These are phyloP conservation scores for Hippocampus abdominalis DNA, from an alignment of 2,113 vertebrate species.

Conservation along the genomic window DNA sequence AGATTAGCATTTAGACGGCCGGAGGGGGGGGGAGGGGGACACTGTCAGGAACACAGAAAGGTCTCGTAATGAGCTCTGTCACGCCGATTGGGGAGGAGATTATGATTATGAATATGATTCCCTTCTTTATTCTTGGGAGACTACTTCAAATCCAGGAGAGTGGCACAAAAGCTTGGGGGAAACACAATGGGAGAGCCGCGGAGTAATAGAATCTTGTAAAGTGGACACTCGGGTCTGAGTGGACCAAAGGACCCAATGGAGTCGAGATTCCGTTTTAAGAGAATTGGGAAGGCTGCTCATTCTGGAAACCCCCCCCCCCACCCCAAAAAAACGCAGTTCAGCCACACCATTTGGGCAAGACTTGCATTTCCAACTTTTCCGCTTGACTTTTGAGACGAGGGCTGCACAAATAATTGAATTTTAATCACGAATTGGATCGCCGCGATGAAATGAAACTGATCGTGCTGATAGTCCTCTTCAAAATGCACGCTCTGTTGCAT, in stretches of 20 bases:
- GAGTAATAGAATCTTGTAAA: conserved; percentile 58
- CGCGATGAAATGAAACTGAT: too few relatives aligned
- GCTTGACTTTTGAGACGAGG: too few relatives aligned
- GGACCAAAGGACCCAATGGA: neutral
- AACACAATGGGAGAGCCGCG: conserved; percentile 45
- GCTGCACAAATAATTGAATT: too few relatives aligned
- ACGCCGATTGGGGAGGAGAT: conserved; percentile 62
- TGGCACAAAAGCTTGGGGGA: conserved; percentile 49
- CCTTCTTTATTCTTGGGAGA: conserved; percentile 59
- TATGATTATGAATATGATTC: conserved; percentile 74
- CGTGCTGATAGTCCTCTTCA: too few relatives aligned
- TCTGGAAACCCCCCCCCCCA: too few relatives aligned
- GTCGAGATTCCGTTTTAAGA: neutral
- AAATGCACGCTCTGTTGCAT: too few relatives aligned
- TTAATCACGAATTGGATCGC: too few relatives aligned
- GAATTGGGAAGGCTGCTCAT: neutral
- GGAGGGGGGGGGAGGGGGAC: conserved; percentile 59
- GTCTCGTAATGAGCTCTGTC: conserved; percentile 71
- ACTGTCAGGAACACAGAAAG: conserved; percentile 63
- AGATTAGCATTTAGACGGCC: conserved; percentile 72
- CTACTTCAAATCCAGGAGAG: conserved; percentile 59
- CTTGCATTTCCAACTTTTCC: too few relatives aligned
- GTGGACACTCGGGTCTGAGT: neutral
- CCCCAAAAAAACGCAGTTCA: neutral
- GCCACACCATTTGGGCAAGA: neutral